A percentile compares a stretch with the other conserved stretches of the same genome.
Conservation (phyloP, 2,797 vertebrate species). For the Erithacus rubecula region DNA sequence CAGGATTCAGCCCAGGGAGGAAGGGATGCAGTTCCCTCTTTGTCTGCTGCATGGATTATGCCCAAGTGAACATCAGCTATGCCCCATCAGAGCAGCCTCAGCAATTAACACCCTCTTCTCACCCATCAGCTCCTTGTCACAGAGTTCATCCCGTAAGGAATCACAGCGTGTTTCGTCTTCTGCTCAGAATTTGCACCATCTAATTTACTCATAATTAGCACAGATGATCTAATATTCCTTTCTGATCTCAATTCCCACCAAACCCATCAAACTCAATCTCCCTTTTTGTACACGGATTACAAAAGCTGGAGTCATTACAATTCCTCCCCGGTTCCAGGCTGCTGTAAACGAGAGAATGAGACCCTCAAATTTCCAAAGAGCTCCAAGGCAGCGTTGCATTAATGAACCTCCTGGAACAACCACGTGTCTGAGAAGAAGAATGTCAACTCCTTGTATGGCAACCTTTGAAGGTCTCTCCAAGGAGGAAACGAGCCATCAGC, state of each 20-base stretch:
- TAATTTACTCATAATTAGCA: neutral
- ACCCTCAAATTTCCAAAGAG: neutral
- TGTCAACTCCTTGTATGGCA: neutral
- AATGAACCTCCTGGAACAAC: constrained; percentile 22
- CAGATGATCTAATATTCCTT: neutral
- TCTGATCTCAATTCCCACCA: constrained; percentile 8
- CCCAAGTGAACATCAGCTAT: neutral
- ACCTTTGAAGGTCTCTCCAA: constrained; percentile 2
- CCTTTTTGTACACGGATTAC: neutral
- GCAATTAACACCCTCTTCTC: neutral
- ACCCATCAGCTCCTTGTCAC: neutral
- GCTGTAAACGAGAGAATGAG: neutral
- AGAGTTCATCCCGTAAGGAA: neutral
- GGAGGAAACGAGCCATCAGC: constrained; percentile 17
- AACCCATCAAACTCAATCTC: neutral
- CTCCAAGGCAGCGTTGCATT: neutral
- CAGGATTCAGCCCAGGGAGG: neutral
- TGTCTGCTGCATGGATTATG: neutral
- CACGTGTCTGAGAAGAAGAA: neutral
- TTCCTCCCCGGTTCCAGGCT: neutral
- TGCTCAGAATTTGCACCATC: neutral
- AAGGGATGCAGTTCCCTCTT: neutral
- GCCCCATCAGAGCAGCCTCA: neutral
- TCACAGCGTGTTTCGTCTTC: neutral
- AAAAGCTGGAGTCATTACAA: neutral